Evolutionary conservation across 2,797 vertebrate species (phyloP).

Genomic region (Spea hammondii): DNA sequence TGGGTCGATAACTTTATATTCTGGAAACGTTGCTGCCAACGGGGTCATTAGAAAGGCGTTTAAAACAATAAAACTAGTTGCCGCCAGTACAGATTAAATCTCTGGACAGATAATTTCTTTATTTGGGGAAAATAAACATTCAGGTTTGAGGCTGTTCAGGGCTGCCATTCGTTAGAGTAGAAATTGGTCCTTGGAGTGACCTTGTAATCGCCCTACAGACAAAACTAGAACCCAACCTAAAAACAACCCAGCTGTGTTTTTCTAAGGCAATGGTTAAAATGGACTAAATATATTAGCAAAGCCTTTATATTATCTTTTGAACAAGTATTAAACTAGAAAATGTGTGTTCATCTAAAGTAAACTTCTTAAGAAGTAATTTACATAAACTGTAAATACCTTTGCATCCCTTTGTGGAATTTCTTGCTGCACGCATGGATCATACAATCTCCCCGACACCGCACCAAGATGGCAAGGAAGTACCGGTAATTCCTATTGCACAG

Average conservation of each 20-base stretch:
- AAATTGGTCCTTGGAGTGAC: not conserved
- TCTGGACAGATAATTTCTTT: conserved; percentile 11
- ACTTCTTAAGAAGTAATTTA: too few relatives aligned
- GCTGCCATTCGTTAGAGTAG: not conserved
- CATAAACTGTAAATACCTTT: too few relatives aligned
- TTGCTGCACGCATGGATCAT: too few relatives aligned
- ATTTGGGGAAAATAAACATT: not conserved
- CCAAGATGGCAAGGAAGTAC: too few relatives aligned
- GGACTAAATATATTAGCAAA: too few relatives aligned
- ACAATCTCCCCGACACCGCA: too few relatives aligned
- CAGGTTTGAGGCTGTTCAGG: not conserved
- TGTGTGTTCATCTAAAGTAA: too few relatives aligned
- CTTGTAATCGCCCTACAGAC: conserved; percentile 1
- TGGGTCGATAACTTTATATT: too few relatives aligned
- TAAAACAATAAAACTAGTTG: not conserved
- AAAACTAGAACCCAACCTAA: not conserved
- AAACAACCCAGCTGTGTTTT: not conserved
- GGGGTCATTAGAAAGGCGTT: not conserved
- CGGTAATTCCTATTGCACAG: too few relatives aligned
- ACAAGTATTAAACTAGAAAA: too few relatives aligned
- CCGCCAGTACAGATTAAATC: not conserved
- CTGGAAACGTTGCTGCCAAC: not conserved
- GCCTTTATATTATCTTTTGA: too few relatives aligned
- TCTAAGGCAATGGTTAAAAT: not conserved
- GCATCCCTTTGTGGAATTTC: too few relatives aligned